Conservation (phyloP, 2,888 invertebrate species). For the Acanthoscelides obtectus region DNA sequence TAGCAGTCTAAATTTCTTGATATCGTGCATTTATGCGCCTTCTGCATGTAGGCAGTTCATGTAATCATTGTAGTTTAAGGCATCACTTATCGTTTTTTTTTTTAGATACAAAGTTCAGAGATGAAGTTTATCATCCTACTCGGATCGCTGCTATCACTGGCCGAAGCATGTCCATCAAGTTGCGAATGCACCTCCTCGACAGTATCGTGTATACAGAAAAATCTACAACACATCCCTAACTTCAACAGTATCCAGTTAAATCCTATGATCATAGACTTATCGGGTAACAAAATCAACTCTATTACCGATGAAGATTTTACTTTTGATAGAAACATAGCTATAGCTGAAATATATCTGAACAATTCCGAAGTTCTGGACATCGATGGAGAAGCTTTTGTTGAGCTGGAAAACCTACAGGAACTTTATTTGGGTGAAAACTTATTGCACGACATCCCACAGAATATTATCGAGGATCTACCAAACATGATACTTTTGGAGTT, state of each 20-base stretch:
- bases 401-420: conserved; percentile 37
- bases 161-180: conserved; percentile 27
- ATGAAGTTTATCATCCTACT: background rate
- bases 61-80: no score
- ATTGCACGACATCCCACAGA: conserved; percentile 33
- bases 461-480: conserved; percentile 32
- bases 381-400: conserved; percentile 34
- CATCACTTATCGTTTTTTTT: background rate
- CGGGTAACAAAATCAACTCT: conserved; percentile 37
- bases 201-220: conserved; percentile 33
- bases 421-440: conserved; percentile 40
- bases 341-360: conserved; percentile 39
- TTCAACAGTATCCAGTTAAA: conserved; percentile 31
- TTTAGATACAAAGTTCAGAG: background rate
- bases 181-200: conserved; percentile 36
- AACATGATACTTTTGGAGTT: conserved; percentile 38
- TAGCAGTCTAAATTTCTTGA: no score
- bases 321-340: conserved; percentile 32
- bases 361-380: conserved; percentile 36
- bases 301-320: conserved; percentile 33
- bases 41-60: no score
- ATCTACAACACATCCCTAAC: conserved; percentile 34
- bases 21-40: no score
- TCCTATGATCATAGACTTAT: conserved; percentile 39
- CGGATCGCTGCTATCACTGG: conserved; percentile 4